phyloP scores from a whole-genome alignment of 2,797 vertebrate genomes.

The Iguana delicatissima region DNA sequence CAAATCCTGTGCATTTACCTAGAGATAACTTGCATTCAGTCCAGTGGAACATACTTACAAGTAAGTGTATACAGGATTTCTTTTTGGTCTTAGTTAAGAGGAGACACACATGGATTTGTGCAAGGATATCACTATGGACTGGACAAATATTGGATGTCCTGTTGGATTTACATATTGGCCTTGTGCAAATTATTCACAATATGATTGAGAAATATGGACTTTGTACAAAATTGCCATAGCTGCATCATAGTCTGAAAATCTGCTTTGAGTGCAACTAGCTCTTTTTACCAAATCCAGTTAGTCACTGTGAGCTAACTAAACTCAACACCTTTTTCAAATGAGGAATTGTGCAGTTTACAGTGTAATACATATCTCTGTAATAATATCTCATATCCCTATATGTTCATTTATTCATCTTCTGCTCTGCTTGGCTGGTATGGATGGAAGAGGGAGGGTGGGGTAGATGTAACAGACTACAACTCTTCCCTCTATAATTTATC shows the following conservation, averaged over 20 bases:
- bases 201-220: not conserved
- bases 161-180: not conserved
- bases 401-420: not conserved
- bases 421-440: not conserved
- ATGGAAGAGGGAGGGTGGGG: not conserved
- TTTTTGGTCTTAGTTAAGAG: not conserved
- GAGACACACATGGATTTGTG: not conserved
- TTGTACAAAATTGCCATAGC: not conserved
- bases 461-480: no score
- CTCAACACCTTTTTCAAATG: not conserved
- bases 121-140: not conserved
- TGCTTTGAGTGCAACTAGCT: slow-evolving; percentile 6
- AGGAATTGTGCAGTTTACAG: not conserved
- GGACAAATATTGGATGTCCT: not conserved
- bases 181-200: not conserved
- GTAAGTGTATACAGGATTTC: not conserved
- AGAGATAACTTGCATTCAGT: not conserved
- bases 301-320: no score
- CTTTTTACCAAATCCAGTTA: no score
- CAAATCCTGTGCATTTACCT: not conserved
- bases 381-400: not conserved
- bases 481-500: not conserved
- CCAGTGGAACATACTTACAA: not conserved
- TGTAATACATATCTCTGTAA: not conserved
- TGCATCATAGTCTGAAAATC: not conserved